Percentiles rank a stretch among this genome's conserved stretches.
Evolutionary conservation across 2,888 invertebrate species (phyloP).

Genomic region (Zygaena filipendulae): DNA sequence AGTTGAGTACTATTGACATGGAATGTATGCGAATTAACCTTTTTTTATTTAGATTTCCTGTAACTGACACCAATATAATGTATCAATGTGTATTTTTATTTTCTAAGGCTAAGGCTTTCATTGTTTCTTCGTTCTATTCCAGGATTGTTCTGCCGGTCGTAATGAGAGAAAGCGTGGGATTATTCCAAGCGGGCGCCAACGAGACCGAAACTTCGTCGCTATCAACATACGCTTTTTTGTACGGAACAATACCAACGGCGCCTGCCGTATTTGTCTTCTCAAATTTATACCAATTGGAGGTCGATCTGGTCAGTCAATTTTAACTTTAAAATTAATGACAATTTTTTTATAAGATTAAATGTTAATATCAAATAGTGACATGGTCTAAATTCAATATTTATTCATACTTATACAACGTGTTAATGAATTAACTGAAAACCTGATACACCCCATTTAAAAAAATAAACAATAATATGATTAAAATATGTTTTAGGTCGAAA

Average conservation of each 20-base stretch:
- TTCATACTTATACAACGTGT: no score
- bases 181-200: conserved; percentile 75
- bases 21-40: no score
- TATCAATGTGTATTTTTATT: no score
- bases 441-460: no score
- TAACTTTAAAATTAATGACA: not conserved
- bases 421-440: no score
- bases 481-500: no score
- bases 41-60: no score
- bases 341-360: conserved; percentile 5
- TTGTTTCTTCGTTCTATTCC: no score
- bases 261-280: conserved; percentile 97
- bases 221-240: conserved; percentile 93
- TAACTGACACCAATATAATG: no score
- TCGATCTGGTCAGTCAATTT: conserved; percentile 77
- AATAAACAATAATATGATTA: no score
- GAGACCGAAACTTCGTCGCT: conserved; percentile 81
- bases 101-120: no score
- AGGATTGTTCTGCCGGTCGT: conserved; percentile 86
- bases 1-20: no score
- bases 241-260: conserved; percentile 95
- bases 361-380: conserved; percentile 1
- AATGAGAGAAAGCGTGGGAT: conserved; percentile 85
- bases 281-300: conserved; percentile 84
- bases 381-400: not conserved